Base-by-base conservation (phyloP, 2,888 invertebrate genomes). In the Drosophila cognata region DNA sequence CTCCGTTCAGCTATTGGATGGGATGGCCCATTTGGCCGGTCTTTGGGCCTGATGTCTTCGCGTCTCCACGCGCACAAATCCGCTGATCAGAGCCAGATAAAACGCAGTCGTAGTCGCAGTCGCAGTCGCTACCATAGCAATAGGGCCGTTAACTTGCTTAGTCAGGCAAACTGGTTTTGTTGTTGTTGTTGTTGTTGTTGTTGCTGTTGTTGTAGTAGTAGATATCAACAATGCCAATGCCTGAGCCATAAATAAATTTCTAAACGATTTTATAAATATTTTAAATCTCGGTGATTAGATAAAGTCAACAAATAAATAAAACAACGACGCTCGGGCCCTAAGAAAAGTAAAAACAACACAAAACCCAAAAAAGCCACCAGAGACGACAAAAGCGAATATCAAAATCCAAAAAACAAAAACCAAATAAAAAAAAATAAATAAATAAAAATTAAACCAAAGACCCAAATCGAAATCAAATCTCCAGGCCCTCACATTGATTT, bases 231-330 rank as follows among this genome's bases (percentile, higher is more conserved):
- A 87, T 88, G 90, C 88, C 87, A 87, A 77, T 88, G 85, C 77
- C 56, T 76, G 79, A 67, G 84, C 79, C 91, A 90, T 90, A 86
- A 89, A 89, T 89, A 87, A 82, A 87, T 88, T 86, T 88, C 82
- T 89, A 88, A 90, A 88, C 82, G 90, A 90, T 85, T 88, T 85
- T 82, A 88, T 91, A 88, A 88, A 90, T 88, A 89, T 90, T 88
- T 88, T 85, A 88, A 88, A 90, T 91, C 84, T 82, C 82, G 72
- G 85, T 81, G 90, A 87, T 91, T 91, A 88, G 90, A 91, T 91
- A 91, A 86, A 91, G 84, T 84, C 84, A 86, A 84, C 90, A 89
- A 87, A 89, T 90, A 89, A 90, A 90, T 88, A 90, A 88, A 87
- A 84, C 91, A 90, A 88, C 90, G 79, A 78, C 68, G 62, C 66